Base-by-base conservation (phyloP, 2,888 invertebrate species). In the Acanthosoma haemorrhoidale region DNA sequence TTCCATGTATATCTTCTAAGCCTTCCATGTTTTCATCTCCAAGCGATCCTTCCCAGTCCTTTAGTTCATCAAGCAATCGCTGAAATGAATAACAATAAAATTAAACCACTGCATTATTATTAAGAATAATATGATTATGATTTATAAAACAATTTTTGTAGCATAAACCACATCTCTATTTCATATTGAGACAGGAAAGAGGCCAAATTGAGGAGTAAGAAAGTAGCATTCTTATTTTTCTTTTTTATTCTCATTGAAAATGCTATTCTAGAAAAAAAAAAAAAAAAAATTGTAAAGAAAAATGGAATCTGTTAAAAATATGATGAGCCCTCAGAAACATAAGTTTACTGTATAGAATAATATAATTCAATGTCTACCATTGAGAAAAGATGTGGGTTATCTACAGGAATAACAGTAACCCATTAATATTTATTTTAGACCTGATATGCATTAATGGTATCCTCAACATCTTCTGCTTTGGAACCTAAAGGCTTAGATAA, bases 401-500 rank as follows among this genome's bases (percentile, higher is more conserved):
- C 21, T 5, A 4, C n/a, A 2, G n/a, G 13, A n/a, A n/a, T 2
- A 2, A 13, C 3, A 25, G 29, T n/a, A 51, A 0, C 2, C n/a
- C n/a, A n/a, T n/a, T n/a, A 51, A 4, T 25, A n/a, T 13, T 8
- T 5, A 25, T 43, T 43, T 8, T 25, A 25, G 70, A 79, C 78
- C 77, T 92, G 92, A 76, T 92, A 92, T 1, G 89, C 85, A 38
- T 85, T 84, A 29, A 92, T 83, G 75, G 93, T 84, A n/a, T 88
- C 87, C 78, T 93, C 90, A 0, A 95, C 94, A 79, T 96, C 96
- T 78, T 94, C 92, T 1, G 91, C 89, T 77, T 89, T 88, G 68
- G 88, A 89, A 11, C 96, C 95, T 38, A 95, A 87, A 0, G 95
- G 94, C 79, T 89, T 90, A 77, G 90, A 91, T 2, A 95, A 81